Evolutionary conservation across 1,140 invertebrate species (phyloP).

Genomic region (Oncopodura yosiiana): DNA sequence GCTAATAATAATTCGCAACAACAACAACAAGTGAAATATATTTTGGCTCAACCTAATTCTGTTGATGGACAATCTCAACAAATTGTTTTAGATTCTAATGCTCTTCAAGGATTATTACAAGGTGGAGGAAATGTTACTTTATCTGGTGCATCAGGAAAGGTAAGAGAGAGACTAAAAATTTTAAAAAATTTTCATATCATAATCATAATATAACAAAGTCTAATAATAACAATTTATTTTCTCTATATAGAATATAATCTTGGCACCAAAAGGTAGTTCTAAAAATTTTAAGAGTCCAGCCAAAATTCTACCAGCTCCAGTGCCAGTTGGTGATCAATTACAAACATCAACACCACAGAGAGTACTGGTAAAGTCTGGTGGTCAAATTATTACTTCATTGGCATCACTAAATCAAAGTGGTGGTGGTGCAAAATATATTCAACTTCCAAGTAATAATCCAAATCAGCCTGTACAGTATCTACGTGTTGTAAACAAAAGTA

Average conservation of each 20-base stretch:
- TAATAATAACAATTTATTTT: no score
- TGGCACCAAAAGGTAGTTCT: constrained; percentile 15
- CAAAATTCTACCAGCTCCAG: constrained; percentile 33
- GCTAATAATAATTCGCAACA: no score
- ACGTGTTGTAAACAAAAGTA: constrained; percentile 27
- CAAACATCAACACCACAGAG: constrained; percentile 4
- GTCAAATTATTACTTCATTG: constrained; percentile 20
- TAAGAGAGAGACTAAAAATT: constrained; percentile 1
- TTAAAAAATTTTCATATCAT: constrained; percentile 1
- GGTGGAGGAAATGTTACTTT: constrained; percentile 26
- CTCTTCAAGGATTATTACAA: constrained; percentile 29
- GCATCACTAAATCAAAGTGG: constrained; percentile 1
- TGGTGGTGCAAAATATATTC: constrained; percentile 6
- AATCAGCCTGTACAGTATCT: constrained; percentile 16
- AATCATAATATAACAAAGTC: constrained; percentile 14
- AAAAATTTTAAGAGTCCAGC: constrained; percentile 24
- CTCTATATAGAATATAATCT: constrained; percentile 22
- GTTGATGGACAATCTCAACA: constrained; percentile 22
- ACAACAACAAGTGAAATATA: constrained; percentile 24
- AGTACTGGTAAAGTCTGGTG: constrained; percentile 26
- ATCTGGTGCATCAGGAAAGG: constrained; percentile 27
- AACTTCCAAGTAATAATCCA: constrained; percentile 1
- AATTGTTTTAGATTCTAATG: constrained; percentile 27
- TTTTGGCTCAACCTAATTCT: constrained; percentile 21
- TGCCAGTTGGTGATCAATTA: constrained; percentile 33